These are phyloP conservation scores for Nannospalax galili DNA, from an alignment of 2,113 vertebrate species.

Conservation along the genomic window DNA sequence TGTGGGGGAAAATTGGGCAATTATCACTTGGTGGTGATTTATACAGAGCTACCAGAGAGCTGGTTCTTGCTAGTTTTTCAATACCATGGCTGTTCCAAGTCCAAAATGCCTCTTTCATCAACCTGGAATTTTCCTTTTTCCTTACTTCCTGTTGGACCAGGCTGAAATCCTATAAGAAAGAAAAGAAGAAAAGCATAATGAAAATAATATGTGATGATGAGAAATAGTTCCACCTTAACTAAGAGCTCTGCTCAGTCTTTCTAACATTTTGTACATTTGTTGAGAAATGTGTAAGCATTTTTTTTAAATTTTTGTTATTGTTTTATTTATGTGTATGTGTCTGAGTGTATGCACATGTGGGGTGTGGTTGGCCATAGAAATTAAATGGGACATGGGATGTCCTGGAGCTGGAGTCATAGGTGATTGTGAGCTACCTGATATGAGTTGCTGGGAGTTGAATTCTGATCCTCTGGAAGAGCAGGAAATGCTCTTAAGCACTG, in stretches of 20 bases:
- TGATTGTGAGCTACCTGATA: not conserved
- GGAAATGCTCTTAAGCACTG: not conserved
- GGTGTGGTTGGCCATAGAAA: no score
- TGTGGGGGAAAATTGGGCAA: constrained; percentile 62
- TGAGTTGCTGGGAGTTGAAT: not conserved
- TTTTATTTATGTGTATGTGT: not conserved
- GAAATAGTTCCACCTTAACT: not conserved
- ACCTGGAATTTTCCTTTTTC: constrained; percentile 35
- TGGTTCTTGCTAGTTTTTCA: not conserved
- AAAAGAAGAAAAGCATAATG: not conserved
- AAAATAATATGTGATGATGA: not conserved
- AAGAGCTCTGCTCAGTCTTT: not conserved
- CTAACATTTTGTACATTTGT: not conserved
- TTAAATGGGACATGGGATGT: not conserved
- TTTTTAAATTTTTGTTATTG: no score
- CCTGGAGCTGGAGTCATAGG: not conserved
- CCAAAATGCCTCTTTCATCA: constrained; percentile 35
- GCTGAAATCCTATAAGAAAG: constrained; percentile 5
- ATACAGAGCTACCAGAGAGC: not conserved
- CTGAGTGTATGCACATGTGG: no score
- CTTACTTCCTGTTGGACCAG: constrained; percentile 23
- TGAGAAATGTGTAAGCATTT: not conserved
- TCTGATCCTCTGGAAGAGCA: not conserved
- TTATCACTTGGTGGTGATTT: constrained; percentile 64
- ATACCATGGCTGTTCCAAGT: not conserved